Evolutionary conservation across 1,140 invertebrate genomes (phyloP).

Genomic region (Caerostris darwini): DNA sequence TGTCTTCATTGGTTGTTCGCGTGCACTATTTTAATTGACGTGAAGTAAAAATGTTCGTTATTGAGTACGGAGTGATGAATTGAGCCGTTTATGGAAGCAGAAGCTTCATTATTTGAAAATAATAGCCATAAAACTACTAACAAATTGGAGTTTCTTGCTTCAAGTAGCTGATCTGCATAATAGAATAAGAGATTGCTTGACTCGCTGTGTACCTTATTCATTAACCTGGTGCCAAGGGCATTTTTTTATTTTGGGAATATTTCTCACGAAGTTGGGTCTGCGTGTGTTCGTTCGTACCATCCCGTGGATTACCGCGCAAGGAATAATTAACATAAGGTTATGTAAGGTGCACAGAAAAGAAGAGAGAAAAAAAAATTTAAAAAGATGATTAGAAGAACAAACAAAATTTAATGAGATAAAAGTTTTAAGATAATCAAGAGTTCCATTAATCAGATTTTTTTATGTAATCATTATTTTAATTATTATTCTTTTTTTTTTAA

Average conservation of each 20-base stretch:
- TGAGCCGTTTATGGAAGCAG: not conserved
- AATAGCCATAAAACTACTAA: constrained; percentile 33
- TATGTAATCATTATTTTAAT: not conserved
- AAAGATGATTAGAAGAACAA: not conserved
- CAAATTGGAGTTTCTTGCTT: constrained; percentile 15
- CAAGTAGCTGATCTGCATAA: not conserved
- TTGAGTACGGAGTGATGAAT: not conserved
- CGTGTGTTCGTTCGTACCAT: not conserved
- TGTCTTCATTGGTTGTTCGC: constrained; percentile 7
- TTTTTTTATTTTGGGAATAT: not conserved
- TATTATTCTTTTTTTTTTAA: not conserved
- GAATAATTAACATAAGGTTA: not conserved
- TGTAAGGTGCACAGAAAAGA: not conserved
- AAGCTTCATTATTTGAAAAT: not conserved
- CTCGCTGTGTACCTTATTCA: constrained; percentile 4
- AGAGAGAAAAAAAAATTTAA: not conserved
- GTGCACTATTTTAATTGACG: constrained; percentile 1
- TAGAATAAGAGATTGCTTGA: not conserved
- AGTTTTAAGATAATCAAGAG: not conserved
- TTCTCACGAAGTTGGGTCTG: not conserved
- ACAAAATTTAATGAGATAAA: not conserved
- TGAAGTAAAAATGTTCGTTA: not conserved
- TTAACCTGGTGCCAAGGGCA: not conserved
- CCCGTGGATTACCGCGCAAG: not conserved
- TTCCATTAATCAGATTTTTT: not conserved